phyloP scores from a whole-genome alignment of 2,888 invertebrate species.

The Didymodactylos carnosus region DNA sequence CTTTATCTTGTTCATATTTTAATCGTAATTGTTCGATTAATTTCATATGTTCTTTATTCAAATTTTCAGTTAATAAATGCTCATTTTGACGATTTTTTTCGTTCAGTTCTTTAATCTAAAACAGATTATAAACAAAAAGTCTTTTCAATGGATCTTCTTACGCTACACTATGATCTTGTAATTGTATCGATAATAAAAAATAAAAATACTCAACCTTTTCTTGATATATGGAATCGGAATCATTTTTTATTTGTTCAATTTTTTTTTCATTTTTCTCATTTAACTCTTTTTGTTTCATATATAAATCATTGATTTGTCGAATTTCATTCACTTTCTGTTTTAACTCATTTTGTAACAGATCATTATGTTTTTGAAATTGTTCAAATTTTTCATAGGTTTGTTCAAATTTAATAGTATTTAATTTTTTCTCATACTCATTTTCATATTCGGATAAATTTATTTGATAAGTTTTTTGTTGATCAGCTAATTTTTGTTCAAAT shows the following conservation, averaged over 20 bases:
- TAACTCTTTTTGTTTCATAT: background rate
- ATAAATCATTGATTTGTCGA: background rate
- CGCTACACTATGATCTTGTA: too few relatives aligned
- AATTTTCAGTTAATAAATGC: background rate
- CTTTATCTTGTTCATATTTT: background rate
- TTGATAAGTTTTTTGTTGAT: background rate
- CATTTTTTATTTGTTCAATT: background rate
- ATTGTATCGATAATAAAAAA: background rate
- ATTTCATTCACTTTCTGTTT: background rate
- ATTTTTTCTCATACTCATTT: background rate
- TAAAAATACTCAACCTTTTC: background rate
- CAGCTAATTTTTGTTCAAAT: background rate
- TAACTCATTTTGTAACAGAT: background rate
- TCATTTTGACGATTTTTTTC: background rate
- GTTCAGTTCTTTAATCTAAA: background rate
- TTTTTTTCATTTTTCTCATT: background rate
- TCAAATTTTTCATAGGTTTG: background rate
- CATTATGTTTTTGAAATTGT: background rate
- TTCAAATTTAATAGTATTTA: background rate
- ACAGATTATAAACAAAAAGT: background rate
- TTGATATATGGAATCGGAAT: background rate
- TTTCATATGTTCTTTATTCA: background rate
- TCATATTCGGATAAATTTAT: background rate
- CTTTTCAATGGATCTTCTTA: background rate
- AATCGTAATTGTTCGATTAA: background rate